Conservation (phyloP, 2,888 invertebrate species). For the Fragum whitleyi region DNA sequence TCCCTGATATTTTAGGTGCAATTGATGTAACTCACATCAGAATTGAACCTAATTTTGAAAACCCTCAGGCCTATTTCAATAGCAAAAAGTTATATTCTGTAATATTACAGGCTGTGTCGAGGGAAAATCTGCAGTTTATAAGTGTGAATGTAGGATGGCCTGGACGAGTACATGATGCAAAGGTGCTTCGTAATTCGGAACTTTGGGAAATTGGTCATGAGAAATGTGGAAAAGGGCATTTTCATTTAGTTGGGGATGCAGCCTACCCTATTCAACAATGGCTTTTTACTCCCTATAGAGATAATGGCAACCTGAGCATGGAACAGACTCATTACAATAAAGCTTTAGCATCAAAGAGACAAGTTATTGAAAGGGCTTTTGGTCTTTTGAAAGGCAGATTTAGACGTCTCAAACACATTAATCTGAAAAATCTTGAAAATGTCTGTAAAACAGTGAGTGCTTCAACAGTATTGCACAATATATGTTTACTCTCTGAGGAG, state of each 20-base stretch:
- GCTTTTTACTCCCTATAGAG: no score
- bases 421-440: no score
- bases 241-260: conserved; percentile 51
- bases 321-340: no score
- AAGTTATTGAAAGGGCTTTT: no score
- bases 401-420: no score
- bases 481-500: no score
- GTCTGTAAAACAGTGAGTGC: no score
- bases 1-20: no score
- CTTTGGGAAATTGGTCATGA: conserved; percentile 47
- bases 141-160: conserved; percentile 61
- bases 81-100: conserved; percentile 48
- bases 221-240: conserved; percentile 39
- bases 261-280: conserved; percentile 50
- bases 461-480: no score
- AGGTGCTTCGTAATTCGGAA: conserved; percentile 49
- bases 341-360: no score
- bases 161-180: conserved; percentile 57
- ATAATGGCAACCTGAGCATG: no score
- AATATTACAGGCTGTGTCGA: conserved; percentile 43
- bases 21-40: conserved; percentile 56
- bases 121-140: conserved; percentile 36
- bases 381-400: no score
- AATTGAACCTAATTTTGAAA: conserved; percentile 36
- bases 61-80: conserved; percentile 47